Conservation (phyloP, 2,888 invertebrate genomes). For the Cylloceria caligata region DNA sequence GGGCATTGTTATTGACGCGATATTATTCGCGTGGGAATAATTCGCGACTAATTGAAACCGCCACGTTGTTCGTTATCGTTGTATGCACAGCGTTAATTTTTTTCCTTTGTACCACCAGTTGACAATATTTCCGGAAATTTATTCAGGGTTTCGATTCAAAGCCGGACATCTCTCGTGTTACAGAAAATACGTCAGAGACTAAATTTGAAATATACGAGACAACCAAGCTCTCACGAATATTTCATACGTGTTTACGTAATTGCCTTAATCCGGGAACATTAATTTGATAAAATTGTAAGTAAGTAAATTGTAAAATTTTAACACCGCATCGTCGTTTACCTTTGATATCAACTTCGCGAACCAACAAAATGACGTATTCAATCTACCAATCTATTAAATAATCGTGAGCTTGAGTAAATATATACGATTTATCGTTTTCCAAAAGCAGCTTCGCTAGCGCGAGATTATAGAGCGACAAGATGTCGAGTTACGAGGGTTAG, state of each 20-base stretch:
- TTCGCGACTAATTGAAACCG: background rate
- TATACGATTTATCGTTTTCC: background rate
- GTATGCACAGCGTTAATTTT: background rate
- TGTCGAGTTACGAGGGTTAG: background rate
- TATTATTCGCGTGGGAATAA: conserved; percentile 13
- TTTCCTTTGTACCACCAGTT: background rate
- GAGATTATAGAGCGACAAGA: background rate
- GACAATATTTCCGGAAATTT: conserved; percentile 1
- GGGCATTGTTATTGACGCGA: background rate
- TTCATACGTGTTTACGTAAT: background rate
- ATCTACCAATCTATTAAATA: background rate
- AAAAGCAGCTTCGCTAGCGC: background rate
- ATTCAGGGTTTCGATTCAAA: background rate
- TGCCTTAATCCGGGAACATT: background rate
- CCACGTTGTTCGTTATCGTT: conserved; percentile 1
- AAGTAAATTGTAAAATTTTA: no score
- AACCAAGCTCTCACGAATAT: background rate
- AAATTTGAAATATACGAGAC: conserved; percentile 3
- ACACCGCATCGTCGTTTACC: no score
- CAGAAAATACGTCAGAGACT: background rate
- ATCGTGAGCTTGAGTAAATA: background rate
- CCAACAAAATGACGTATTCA: background rate
- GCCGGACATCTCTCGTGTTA: background rate
- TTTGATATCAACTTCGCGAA: background rate
- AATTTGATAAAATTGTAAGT: conserved; percentile 17